Evolutionary conservation across 2,797 vertebrate species (phyloP).

Genomic region (Anolis apletophallus): DNA sequence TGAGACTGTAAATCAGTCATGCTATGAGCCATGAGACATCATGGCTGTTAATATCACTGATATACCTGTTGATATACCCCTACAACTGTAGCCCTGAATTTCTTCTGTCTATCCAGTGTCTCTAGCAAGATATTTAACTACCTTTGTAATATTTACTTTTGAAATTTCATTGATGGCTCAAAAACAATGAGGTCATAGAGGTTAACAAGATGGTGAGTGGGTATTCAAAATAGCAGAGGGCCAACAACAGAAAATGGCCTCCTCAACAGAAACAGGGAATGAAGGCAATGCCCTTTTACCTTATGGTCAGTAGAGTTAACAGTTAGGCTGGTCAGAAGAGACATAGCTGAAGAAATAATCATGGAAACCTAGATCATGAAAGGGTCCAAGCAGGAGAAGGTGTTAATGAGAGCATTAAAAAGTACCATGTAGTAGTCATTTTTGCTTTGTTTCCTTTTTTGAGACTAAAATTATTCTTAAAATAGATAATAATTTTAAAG

Average conservation of each 20-base stretch:
- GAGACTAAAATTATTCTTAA: constrained; percentile 63
- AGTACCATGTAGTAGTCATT: background rate
- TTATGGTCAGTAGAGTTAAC: background rate
- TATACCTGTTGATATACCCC: too few relatives aligned
- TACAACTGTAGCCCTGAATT: too few relatives aligned
- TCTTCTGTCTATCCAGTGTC: too few relatives aligned
- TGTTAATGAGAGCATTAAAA: constrained; percentile 34
- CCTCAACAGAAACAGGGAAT: background rate
- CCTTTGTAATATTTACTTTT: too few relatives aligned
- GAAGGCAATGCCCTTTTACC: background rate
- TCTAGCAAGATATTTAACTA: too few relatives aligned
- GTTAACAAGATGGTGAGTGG: too few relatives aligned
- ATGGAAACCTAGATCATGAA: background rate
- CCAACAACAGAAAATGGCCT: background rate
- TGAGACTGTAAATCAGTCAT: too few relatives aligned
- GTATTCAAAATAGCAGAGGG: background rate
- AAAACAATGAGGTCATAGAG: too few relatives aligned
- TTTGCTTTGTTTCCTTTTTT: constrained; percentile 51
- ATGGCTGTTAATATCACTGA: too few relatives aligned
- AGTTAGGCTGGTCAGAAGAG: background rate
- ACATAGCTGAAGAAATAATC: background rate
- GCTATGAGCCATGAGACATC: too few relatives aligned
- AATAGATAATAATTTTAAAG: constrained; percentile 56
- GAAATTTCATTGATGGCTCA: too few relatives aligned
- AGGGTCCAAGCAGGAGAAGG: background rate